Evolutionary conservation across 2,797 vertebrate genomes (phyloP).

Genomic region (Crenichthys baileyi): DNA sequence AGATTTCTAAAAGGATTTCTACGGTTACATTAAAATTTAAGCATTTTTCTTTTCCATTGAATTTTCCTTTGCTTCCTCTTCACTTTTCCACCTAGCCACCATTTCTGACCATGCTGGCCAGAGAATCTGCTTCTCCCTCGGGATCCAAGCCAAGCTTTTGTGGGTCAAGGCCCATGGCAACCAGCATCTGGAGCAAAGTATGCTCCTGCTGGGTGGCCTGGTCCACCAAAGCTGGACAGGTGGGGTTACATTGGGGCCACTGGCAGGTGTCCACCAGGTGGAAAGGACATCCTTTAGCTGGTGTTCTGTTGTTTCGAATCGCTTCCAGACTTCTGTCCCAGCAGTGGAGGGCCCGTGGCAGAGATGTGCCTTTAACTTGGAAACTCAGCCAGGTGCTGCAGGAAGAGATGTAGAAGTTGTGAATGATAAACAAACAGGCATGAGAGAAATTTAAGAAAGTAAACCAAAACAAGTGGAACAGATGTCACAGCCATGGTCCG

Average conservation of each 20-base stretch:
- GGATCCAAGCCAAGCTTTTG: constrained; percentile 80
- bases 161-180: constrained; percentile 83
- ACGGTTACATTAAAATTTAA: constrained; percentile 68
- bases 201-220: constrained; percentile 84
- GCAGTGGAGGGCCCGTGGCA: constrained; percentile 85
- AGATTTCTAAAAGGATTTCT: constrained; percentile 70
- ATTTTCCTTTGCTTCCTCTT: constrained; percentile 32
- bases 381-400: constrained; percentile 85
- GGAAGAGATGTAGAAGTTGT: constrained; percentile 4
- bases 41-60: constrained; percentile 35
- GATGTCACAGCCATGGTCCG: background rate
- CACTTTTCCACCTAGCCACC: constrained; percentile 75
- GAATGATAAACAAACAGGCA: background rate
- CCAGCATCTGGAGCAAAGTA: constrained; percentile 83
- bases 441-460: background rate
- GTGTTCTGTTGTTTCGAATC: constrained; percentile 79
- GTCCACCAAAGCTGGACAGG: constrained; percentile 84
- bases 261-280: constrained; percentile 85
- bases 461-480: background rate
- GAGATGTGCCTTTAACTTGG: constrained; percentile 82
- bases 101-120: constrained; percentile 79
- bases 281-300: constrained; percentile 84
- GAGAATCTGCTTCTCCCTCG: constrained; percentile 71
- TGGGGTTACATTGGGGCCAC: constrained; percentile 88
- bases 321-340: constrained; percentile 87